A percentile compares a stretch with the other conserved stretches of the same genome.
phyloP scores from a whole-genome alignment of 2,888 invertebrate species.

The Endomychus coccineus region DNA sequence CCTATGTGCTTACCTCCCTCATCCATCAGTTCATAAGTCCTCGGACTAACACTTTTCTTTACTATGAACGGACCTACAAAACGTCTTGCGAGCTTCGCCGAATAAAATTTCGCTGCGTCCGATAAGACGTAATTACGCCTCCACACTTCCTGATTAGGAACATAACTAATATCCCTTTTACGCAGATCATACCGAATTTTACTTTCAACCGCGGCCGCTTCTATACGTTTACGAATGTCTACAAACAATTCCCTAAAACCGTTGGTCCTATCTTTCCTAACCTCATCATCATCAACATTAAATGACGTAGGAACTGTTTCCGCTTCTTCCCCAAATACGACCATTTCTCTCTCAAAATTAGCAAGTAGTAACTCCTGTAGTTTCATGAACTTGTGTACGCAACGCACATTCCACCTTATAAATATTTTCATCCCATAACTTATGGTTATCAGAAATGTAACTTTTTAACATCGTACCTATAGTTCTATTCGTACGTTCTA shows the following conservation, averaged over 20 bases:
- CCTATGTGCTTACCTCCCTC: conserved; percentile 10
- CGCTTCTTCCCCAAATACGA: background rate
- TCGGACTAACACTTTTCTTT: conserved; percentile 6
- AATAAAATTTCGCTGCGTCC: conserved; percentile 18
- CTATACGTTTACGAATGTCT: conserved; percentile 6
- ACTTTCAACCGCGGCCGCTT: conserved; percentile 2
- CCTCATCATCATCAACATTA: background rate
- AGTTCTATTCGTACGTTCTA: conserved; percentile 29
- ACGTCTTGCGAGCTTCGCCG: conserved; percentile 24
- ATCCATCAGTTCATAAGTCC: conserved; percentile 12
- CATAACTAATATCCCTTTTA: conserved; percentile 13
- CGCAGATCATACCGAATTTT: conserved; percentile 16
- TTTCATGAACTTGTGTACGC: conserved; percentile 16
- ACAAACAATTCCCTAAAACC: conserved; percentile 8
- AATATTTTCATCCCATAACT: conserved; percentile 19
- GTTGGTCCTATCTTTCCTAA: background rate
- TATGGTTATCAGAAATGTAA: conserved; percentile 25
- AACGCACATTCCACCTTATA: conserved; percentile 14
- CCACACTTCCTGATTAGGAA: conserved; percentile 18
- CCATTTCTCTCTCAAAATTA: conserved; percentile 18
- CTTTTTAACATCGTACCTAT: conserved; percentile 30
- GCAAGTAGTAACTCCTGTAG: conserved; percentile 17
- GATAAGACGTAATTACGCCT: conserved; percentile 19
- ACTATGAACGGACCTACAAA: conserved; percentile 21
- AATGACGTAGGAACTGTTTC: background rate